Base-by-base conservation (phyloP, 2,888 invertebrate species). In the Boloria euphrosyne region DNA sequence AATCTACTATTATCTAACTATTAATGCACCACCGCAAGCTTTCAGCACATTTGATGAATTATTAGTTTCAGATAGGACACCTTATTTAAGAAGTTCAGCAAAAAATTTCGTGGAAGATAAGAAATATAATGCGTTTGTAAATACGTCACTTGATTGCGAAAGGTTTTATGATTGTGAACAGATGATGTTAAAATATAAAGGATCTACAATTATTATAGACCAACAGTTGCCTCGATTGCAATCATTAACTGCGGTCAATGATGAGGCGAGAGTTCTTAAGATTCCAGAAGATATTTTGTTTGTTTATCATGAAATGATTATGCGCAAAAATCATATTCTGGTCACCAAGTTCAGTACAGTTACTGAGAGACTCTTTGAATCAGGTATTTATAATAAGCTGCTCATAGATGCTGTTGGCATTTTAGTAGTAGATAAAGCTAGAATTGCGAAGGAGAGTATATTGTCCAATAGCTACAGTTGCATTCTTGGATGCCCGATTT, bases 291-390 rank as follows among this genome's bases (percentile, higher is more conserved):
- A 82, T 53, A 57, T 89, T 13, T 14, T 90, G 0, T 78, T 78
- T 0, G 75, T 86, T 0, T 90, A 82, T 62, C 85, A 87, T 47
- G 88, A 89, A 70, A 89, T 91, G 81, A 38, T 86, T 17, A 74
- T 89, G 0, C 72, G 80, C 2, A 88, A 83, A 52, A 69, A 79
- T 14, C 79, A 79, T 67, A 62, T 74, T 2, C 66, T 89, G 0
- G 76, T 77, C 0, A 61, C 16, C 0, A 77, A 71, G 10, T 78
- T 89, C 52, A 75, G 79, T n/a, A 75, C 74, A 3, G 71, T 81
- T 0, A 62, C 84, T 4, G 46, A 62, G 27, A 76, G 81, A n/a
- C 72, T 91, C 0, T 83, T 82, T 66, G 89, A 90, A 71, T 79
- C 82, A n/a, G 90, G 90, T 13, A 85, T 91, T 27, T 80, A 82